Base-by-base conservation (phyloP, 1,140 invertebrate genomes). In the Anadara kagoshimensis region DNA sequence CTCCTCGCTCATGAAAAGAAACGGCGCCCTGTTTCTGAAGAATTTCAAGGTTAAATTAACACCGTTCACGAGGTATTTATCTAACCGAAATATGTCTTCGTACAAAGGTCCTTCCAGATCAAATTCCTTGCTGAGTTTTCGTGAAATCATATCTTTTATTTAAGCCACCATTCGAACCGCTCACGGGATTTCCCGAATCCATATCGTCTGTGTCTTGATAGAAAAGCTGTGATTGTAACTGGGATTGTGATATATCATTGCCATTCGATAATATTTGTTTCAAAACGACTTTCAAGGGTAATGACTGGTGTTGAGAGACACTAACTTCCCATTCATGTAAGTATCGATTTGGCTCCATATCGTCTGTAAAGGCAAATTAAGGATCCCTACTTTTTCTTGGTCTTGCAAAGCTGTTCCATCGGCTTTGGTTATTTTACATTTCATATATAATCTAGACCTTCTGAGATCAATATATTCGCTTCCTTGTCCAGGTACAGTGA, bases 341-440 rank as follows among this genome's bases (percentile, higher is more conserved):
- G 69, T 20, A 58, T 77, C 75, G n/a, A 77, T 59, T 22, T 77
- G 75, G 22, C 64, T 68, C 12, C 57, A 62, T 53, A 73, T 63
- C 26, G 29, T 57, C 10, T 73, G 72, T 26, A 69, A 24, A 20
- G 41, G 64, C n/a, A 61, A 57, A 66, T 76, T 76, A 26, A 72
- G 54, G 0, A 68, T 62, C 14, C 45, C 68, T n/a, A 53, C 51
- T 18, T 70, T 63, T 69, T 69, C 61, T n/a, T 69, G 45, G 5
- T 43, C 45, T 36, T 24, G 44, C 7, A 76, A 43, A 1, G 53
- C 12, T 14, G 53, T 56, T 0, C 69, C 69, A 63, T 76, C 68
- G 18, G 36, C 45, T 44, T 76, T 65, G 14, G 54, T 7, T 26
- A 71, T 66, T 59, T 76, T 65, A 43, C 36, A 62, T 56, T 66